Conservation (phyloP, 2,888 invertebrate species). For the Hydrotaea cyrtoneurina region DNA sequence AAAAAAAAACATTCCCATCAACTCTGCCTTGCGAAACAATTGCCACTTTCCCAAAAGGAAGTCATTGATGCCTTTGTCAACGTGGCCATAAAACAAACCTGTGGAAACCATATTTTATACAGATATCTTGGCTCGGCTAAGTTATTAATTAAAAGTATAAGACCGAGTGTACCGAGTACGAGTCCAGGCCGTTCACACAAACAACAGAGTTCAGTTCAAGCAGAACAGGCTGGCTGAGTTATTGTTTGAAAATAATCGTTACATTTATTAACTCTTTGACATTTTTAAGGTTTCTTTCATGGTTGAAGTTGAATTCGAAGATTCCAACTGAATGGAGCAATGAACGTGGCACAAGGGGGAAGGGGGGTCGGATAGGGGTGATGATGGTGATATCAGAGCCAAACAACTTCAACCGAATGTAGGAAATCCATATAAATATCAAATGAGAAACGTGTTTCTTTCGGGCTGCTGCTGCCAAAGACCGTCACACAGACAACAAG, state of each 20-base stretch:
- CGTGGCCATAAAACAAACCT: constrained; percentile 14
- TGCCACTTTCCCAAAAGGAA: constrained; percentile 15
- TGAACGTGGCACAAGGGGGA: not conserved
- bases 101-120: constrained; percentile 21
- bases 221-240: constrained; percentile 13
- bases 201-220: not conserved
- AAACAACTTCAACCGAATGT: constrained; percentile 19
- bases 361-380: not conserved
- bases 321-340: not conserved
- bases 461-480: not conserved
- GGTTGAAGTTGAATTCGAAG: not conserved
- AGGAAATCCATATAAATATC: constrained; percentile 7
- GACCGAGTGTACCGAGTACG: not conserved
- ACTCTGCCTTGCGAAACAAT: too few relatives aligned
- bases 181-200: not conserved
- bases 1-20: not conserved
- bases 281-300: constrained; percentile 62
- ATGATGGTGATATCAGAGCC: constrained; percentile 3
- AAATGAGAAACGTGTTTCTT: constrained; percentile 51
- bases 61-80: not conserved
- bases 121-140: not conserved
- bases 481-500: constrained; percentile 13
- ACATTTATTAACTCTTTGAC: constrained; percentile 65
- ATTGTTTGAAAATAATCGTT: constrained; percentile 59
- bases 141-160: constrained; percentile 31